phyloP scores from a whole-genome alignment of 30 jellyfish, hydroid and myxozoan genomes.

The Chrysaora quinquecirrha region DNA sequence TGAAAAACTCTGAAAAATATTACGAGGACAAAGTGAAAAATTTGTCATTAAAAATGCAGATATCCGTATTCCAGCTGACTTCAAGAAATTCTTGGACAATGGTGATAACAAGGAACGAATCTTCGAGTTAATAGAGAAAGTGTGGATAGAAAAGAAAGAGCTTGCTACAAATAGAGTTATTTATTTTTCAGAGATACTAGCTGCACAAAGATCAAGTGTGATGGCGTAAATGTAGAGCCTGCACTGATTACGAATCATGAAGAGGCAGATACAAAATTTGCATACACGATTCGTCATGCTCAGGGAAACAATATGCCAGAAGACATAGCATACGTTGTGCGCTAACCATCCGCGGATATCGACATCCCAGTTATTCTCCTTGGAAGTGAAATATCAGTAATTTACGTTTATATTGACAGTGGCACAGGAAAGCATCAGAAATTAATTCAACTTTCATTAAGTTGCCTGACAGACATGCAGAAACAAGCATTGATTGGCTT shows the following conservation, averaged over 20 bases:
- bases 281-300: slow-evolving; percentile 45
- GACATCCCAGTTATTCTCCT: slow-evolving; percentile 26
- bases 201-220: slow-evolving; percentile 10
- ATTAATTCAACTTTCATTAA: slow-evolving; percentile 22
- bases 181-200: slow-evolving; percentile 29
- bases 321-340: slow-evolving; percentile 42
- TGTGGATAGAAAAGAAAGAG: slow-evolving; percentile 36
- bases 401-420: slow-evolving; percentile 35
- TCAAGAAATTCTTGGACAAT: slow-evolving; percentile 42
- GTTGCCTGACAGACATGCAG: slow-evolving; percentile 29
- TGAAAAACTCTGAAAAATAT: slow-evolving; percentile 6
- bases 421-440: slow-evolving; percentile 59
- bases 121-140: slow-evolving; percentile 35
- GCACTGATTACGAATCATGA: slow-evolving; percentile 30
- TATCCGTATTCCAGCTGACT: slow-evolving; percentile 40
- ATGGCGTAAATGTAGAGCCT: background rate
- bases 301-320: slow-evolving; percentile 40
- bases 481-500: slow-evolving; percentile 31
- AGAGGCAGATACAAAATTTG: slow-evolving; percentile 44
- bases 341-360: slow-evolving; percentile 1
- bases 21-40: slow-evolving; percentile 9
- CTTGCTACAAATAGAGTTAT: slow-evolving; percentile 17
- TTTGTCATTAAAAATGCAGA: slow-evolving; percentile 30
- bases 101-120: slow-evolving; percentile 42
- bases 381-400: slow-evolving; percentile 39